These are phyloP conservation scores for Mesocentrotus franciscanus DNA, from an alignment of 53 echinoderm and acorn worm genomes.

Conservation along the genomic window DNA sequence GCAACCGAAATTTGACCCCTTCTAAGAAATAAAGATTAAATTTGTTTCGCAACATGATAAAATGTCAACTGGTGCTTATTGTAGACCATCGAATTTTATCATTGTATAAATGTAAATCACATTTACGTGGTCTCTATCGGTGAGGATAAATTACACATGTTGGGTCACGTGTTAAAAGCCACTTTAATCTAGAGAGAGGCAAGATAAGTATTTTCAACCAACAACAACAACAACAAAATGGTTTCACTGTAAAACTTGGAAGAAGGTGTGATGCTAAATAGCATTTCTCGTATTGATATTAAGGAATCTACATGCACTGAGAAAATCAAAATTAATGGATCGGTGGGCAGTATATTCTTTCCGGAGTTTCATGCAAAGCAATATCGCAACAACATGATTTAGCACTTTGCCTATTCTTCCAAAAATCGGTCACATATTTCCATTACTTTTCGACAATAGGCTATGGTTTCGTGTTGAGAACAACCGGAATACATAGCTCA, in stretches of 20 bases:
- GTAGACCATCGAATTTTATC: background rate
- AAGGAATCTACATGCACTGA: background rate
- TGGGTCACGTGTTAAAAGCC: background rate
- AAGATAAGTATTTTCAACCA: background rate
- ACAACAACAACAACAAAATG: too few relatives aligned
- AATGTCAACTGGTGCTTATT: background rate
- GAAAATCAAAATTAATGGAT: background rate
- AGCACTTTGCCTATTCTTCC: background rate
- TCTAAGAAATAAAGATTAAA: background rate
- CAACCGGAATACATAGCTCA: background rate
- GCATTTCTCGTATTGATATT: too few relatives aligned
- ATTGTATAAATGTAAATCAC: background rate
- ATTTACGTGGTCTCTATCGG: background rate
- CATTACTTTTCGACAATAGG: background rate
- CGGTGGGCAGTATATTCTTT: background rate
- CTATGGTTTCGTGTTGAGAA: background rate
- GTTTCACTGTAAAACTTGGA: too few relatives aligned
- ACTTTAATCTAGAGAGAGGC: background rate
- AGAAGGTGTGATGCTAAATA: too few relatives aligned
- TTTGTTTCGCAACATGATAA: background rate
- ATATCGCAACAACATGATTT: background rate
- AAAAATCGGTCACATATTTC: conserved; percentile 22
- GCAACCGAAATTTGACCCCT: background rate
- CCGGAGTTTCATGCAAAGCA: background rate
- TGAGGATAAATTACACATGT: background rate